Evolutionary conservation across 2,113 vertebrate species (phyloP).

Genomic region (Channa argus): DNA sequence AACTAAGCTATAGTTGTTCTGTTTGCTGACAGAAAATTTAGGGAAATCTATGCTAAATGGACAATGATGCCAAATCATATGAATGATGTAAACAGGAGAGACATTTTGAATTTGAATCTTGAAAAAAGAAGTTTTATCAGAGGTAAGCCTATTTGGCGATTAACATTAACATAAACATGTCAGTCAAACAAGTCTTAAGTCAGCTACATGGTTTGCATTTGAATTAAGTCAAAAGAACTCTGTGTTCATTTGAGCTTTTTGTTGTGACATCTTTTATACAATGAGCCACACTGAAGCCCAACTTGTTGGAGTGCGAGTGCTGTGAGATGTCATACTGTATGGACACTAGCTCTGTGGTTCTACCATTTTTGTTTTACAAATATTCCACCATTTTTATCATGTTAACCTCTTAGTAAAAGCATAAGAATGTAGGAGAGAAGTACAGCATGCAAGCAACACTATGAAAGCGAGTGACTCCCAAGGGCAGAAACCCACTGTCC

Average conservation of each 20-base stretch:
- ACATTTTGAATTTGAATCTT: neutral
- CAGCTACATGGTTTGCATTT: neutral
- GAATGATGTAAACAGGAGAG: neutral
- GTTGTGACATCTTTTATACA: neutral
- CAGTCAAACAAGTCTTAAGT: neutral
- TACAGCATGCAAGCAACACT: conserved; percentile 27
- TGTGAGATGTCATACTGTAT: neutral
- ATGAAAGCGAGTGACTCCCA: conserved; percentile 39
- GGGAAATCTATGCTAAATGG: neutral
- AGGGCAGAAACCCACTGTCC: conserved; percentile 47
- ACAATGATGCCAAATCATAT: neutral
- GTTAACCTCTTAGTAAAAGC: conserved; percentile 19
- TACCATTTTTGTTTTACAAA: conserved; percentile 9
- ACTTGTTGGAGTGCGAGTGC: neutral
- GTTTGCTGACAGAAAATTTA: neutral
- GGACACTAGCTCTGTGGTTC: neutral
- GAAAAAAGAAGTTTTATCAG: neutral
- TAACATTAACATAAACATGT: neutral
- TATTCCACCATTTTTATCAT: conserved; percentile 1
- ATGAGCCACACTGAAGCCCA: neutral
- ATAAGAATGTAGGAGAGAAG: conserved; percentile 26
- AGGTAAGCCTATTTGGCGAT: neutral
- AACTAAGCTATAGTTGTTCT: neutral
- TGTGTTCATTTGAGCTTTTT: neutral
- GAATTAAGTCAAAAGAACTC: neutral